Evolutionary conservation across 1,140 invertebrate genomes (phyloP), one percentile per base, ranked within the genome.

Genomic region (Bombus sylvicola): DNA sequence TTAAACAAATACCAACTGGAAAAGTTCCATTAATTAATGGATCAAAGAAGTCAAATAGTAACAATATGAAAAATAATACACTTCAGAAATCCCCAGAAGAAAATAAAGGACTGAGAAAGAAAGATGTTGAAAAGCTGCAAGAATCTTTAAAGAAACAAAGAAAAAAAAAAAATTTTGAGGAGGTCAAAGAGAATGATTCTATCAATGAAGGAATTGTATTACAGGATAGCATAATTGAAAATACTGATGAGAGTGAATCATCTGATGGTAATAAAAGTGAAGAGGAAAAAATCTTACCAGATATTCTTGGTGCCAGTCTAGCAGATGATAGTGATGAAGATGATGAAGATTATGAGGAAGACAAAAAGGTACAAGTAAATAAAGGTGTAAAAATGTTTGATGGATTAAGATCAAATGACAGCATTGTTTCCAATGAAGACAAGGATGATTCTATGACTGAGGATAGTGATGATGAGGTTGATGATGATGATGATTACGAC

Each of bases 381-480:
- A 91, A 89, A 68, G 89, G 85, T 31, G 31, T 91, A 28, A 86
- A 88, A 69, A 91, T 87, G 89, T 91, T 89, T 62, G 71, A 84
- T 28, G 90, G 88, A 41, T 1, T 84, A 28, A 37, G 66, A 68
- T 25, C 64, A 39, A 34, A 57, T 15, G 64, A 81, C 0, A 47
- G 25, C 2, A 22, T 15, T 25, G 41, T 72, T 73, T 66, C 59
- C 1, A 57, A 31, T 31, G 81, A 87, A 15, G 69, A 84, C 10
- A 1, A 8, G 18, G 53, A 77, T 12, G 34, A 25, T 73, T 37
- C n/a, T 37, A 8, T 18, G 1, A 12, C 9, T 31, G 25, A 72
- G 6, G 62, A 87, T 28, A 47, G 78, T 0, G 69, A 64, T 9
- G 43, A 73, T 15, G 31, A 85, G 12, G 22, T 53, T 69, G 34